Percentiles rank a stretch among this genome's conserved stretches.
These are phyloP conservation scores for Oligia fasciuncula DNA, from an alignment of 2,888 invertebrate species.

Conservation along the genomic window DNA sequence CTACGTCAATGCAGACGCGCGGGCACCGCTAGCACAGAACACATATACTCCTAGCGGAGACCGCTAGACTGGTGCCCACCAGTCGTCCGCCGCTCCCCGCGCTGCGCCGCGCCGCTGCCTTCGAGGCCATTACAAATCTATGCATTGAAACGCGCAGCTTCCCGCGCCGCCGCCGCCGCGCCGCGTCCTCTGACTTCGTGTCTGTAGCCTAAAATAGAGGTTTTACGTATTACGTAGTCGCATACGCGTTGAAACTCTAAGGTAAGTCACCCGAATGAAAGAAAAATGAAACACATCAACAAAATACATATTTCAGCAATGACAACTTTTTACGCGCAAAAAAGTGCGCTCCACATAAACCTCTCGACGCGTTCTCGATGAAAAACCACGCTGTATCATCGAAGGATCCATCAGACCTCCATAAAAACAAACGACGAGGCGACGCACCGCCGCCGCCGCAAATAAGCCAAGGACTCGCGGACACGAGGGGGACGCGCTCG, in stretches of 20 bases:
- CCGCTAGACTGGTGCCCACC: no score
- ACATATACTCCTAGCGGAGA: no score
- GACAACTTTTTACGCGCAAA: constrained; percentile 43
- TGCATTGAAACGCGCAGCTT: no score
- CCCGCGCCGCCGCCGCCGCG: no score
- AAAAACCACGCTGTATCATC: constrained; percentile 71
- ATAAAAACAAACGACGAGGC: constrained; percentile 72
- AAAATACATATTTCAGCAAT: constrained; percentile 18
- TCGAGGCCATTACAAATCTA: no score
- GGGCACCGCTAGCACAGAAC: no score
- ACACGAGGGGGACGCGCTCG: not conserved
- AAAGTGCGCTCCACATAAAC: constrained; percentile 39
- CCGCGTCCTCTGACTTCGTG: no score
- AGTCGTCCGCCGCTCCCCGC: no score
- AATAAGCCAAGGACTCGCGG: not conserved
- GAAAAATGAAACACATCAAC: constrained; percentile 1
- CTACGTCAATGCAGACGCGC: no score
- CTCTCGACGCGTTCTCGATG: constrained; percentile 17
- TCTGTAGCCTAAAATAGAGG: not conserved
- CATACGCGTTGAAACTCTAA: no score
- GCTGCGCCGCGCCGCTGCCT: no score
- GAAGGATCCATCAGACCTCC: constrained; percentile 68
- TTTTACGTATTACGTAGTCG: not conserved
- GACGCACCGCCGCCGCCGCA: constrained; percentile 55
- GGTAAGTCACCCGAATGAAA: not conserved